A percentile compares a stretch with the other conserved stretches of the same genome.
Conservation (phyloP, 2,113 vertebrate genomes). For the Helogale parvula region DNA sequence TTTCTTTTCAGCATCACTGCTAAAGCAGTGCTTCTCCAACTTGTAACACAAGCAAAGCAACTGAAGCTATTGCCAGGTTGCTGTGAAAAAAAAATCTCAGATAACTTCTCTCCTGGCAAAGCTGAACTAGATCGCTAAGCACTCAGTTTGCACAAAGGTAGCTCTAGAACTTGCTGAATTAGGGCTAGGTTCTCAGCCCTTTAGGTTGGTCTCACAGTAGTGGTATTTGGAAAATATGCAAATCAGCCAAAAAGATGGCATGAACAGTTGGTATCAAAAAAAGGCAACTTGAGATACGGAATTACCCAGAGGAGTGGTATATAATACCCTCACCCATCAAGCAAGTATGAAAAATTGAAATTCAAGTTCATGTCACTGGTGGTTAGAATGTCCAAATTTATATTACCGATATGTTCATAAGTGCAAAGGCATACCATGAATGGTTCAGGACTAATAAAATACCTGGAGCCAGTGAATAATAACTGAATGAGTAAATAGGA, state of each 20-base stretch:
- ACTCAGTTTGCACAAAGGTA: background rate
- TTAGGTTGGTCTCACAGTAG: background rate
- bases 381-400: background rate
- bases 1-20: background rate
- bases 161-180: background rate
- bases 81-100: background rate
- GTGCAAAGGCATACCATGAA: background rate
- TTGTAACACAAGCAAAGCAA: background rate
- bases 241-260: background rate
- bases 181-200: background rate
- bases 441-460: background rate
- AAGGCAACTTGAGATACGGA: background rate
- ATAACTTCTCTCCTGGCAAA: background rate
- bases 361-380: background rate
- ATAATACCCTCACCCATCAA: background rate
- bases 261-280: background rate
- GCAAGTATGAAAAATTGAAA: background rate
- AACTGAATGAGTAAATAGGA: background rate
- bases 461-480: background rate
- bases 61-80: background rate
- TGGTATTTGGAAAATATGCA: background rate
- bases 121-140: background rate
- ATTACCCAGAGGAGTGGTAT: background rate
- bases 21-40: constrained; percentile 17
- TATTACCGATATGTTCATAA: background rate